Base-by-base conservation (phyloP, 2,888 invertebrate species). In the Dicyrtomina minuta region DNA sequence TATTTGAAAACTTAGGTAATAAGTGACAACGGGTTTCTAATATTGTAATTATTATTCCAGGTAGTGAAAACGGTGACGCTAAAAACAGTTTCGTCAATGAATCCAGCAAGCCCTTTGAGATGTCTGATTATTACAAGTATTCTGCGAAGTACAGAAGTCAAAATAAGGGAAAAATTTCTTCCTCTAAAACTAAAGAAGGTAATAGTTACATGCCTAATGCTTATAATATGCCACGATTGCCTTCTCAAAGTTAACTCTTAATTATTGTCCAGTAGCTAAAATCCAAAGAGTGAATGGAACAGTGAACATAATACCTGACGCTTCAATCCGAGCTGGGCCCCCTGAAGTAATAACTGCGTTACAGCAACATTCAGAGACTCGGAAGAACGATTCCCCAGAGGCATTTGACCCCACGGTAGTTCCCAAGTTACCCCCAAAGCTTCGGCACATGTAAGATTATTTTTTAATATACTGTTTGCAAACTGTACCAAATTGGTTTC, bases 111-210 rank as follows among this genome's bases (percentile, higher is more conserved):
- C 96, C 96, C 2, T 97, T 96, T 83, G 96, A 96, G 85, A 95
- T 96, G 92, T 90, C 95, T 0, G 97, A 97, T 83, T 96, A 95
- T 82, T 97, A 96, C 82, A 97, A 96, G 83, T 97, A 97, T 82
- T 96, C 96, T 64, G 95, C 94, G 5, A 94, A 95, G 81, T 93
- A 91, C 81, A 87, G 95, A 56, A 56, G 27, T 43, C 61, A 64
- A 61, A 59, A 43, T 15, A 39, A 22, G 22, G 60, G 39, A 22
- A 62, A 64, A 64, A 55, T 64, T 5, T 27, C 62, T 62, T 15
- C 39, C 12, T 24, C 41, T 5, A 44, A 51, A 27, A 64, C 17
- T 39, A 24, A 43, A 13, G 46, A 61, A 62, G 56, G 66, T 58
- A 64, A 22, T 53, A 22, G 24, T 27, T 8, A 59, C 39, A 10